Conservation (phyloP, 35 echinoderm and acorn worm species). For the Ophioderma brevispina region DNA sequence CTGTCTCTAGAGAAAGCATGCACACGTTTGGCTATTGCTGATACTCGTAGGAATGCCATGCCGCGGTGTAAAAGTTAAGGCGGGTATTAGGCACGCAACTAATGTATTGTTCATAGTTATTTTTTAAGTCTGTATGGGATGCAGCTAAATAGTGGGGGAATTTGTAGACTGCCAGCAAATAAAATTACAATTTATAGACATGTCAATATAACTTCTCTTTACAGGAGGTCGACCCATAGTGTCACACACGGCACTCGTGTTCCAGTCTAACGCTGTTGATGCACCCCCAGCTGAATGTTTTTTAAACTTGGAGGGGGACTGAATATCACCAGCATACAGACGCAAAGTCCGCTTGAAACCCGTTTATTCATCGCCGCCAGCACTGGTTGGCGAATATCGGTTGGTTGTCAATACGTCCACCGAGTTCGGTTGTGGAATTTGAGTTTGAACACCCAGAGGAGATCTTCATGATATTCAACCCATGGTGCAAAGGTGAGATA, state of each 20-base stretch:
- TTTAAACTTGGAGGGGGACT: constrained; percentile 80
- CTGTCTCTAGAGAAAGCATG: too few species aligned
- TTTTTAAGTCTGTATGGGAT: too few species aligned
- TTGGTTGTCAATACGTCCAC: constrained; percentile 64
- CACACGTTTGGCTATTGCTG: too few species aligned
- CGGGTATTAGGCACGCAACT: too few species aligned
- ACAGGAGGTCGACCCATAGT: constrained; percentile 67
- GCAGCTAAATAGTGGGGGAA: too few species aligned
- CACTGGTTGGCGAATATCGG: constrained; percentile 69
- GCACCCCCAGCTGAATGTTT: not conserved
- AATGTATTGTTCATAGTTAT: too few species aligned
- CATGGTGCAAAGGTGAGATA: constrained; percentile 94
- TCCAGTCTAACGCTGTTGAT: not conserved
- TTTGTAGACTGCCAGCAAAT: too few species aligned
- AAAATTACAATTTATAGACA: too few species aligned
- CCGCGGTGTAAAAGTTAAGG: too few species aligned
- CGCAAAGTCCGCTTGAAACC: constrained; percentile 46
- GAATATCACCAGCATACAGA: constrained; percentile 45
- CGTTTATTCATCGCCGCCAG: constrained; percentile 60
- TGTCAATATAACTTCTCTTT: too few species aligned
- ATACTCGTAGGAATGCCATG: too few species aligned
- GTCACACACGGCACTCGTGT: constrained; percentile 69
- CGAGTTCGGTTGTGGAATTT: constrained; percentile 58
- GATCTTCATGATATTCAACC: constrained; percentile 89
- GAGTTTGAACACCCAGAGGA: constrained; percentile 68